phyloP scores from a whole-genome alignment of 2,113 vertebrate genomes.

The Anguilla japonica region DNA sequence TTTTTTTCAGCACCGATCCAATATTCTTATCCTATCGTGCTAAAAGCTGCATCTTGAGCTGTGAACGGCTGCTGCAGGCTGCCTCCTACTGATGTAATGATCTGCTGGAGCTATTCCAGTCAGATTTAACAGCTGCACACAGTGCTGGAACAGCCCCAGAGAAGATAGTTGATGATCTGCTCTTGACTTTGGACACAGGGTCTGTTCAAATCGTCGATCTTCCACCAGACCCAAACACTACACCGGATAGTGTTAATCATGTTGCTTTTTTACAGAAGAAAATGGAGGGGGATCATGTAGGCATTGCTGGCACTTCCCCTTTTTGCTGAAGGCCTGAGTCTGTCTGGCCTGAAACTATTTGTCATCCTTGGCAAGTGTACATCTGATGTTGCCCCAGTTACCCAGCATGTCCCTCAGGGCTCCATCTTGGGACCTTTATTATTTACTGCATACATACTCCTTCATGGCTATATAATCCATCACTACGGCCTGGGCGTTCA shows the following conservation, averaged over 20 bases:
- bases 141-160: neutral
- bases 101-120: neutral
- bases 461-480: conserved; percentile 1
- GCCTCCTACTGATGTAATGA: neutral
- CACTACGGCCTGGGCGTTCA: neutral
- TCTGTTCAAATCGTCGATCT: neutral
- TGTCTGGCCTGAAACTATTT: conserved; percentile 4
- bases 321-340: neutral
- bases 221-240: neutral
- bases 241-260: conserved; percentile 6
- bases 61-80: neutral
- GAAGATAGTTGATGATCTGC: conserved; percentile 1
- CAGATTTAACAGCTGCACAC: neutral
- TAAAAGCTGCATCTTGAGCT: neutral
- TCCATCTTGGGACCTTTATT: conserved; percentile 9
- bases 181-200: conserved; percentile 1
- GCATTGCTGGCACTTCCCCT: neutral
- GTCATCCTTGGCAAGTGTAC: conserved; percentile 6
- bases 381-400: conserved; percentile 11
- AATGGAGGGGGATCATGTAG: neutral
- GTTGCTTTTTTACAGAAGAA: neutral
- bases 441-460: conserved; percentile 5
- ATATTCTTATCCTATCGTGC: neutral
- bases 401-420: neutral
- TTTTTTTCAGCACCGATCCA: neutral